Base-by-base conservation (phyloP, 2,113 vertebrate species). In the Eurypyga helias region DNA sequence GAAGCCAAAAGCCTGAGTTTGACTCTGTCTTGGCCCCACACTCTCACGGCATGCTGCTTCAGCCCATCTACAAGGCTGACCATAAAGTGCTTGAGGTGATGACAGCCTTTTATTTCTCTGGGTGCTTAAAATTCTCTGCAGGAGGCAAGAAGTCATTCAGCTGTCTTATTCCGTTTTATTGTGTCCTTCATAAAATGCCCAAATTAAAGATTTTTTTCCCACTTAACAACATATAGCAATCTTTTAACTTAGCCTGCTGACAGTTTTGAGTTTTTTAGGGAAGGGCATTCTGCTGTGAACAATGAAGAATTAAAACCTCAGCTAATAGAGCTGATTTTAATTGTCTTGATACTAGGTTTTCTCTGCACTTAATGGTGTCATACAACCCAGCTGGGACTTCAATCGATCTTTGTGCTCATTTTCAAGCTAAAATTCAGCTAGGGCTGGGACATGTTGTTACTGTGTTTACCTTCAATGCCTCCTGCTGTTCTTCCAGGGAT, bases 61-160 rank as follows among this genome's bases (percentile, higher is more conserved):
- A 92, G 28, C 36, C 31, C 14, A 1, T 41, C 51, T 28, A 70
- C 54, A 72, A 76, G 64, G 71, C 36, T 94, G 90, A 29, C 57
- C 82, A 83, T 76, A 93, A 94, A 88, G 7, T 70, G 19, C 85
- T 78, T 65, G 26, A 67, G 45, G 55, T 86, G 69, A 88, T 89
- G 61, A 61, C 57, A 95, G 33, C 13, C 24, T 36, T 90, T 94
- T 95, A 77, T 85, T 88, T 93, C 64, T 88, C 78, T 60, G 41
- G 24, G 21, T 54, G 66, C 69, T 93, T 96, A 91, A 96, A 78
- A 95, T 94, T 90, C 75, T 90, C 23, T 25, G 28, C 36, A 93
- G 57, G 79, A 82, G 18, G 60, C 55, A 57, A 85, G 64, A 94
- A 90, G 46, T 79, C 16, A 1, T 89, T 96, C 54, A 69, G 58